phyloP scores from a whole-genome alignment of 2,888 invertebrate genomes.

The Diadegma fenestrale region DNA sequence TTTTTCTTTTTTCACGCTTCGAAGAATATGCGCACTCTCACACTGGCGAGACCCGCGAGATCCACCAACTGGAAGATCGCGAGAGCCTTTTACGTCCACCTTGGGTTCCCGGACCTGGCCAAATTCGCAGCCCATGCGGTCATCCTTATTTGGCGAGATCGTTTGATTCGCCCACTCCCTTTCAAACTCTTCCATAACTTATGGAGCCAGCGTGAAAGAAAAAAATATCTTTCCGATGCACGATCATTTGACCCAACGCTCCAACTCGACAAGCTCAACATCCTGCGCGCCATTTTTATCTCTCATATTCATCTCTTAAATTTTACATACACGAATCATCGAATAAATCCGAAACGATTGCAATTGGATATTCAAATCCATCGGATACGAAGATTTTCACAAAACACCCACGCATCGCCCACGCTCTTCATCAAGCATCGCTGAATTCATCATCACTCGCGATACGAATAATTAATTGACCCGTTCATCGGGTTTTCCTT shows the following conservation, averaged over 20 bases:
- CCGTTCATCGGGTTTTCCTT: not conserved
- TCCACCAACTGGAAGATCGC: constrained; percentile 26
- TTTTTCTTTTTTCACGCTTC: constrained; percentile 33
- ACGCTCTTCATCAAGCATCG: not conserved
- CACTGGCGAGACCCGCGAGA: not conserved
- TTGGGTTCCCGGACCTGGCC: constrained; percentile 47
- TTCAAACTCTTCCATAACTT: not conserved
- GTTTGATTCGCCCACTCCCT: constrained; percentile 53
- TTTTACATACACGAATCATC: not conserved
- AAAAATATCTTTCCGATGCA: not conserved
- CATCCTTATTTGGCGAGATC: constrained; percentile 64
- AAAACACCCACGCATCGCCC: not conserved
- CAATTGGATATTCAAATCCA: not conserved
- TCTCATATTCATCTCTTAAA: not conserved
- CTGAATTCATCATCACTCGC: constrained; percentile 13
- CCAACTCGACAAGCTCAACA: not conserved
- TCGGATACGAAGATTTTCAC: not conserved
- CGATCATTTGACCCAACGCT: not conserved
- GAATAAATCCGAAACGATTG: not conserved
- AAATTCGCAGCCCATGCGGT: constrained; percentile 59
- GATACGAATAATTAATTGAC: constrained; percentile 1
- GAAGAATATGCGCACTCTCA: constrained; percentile 22
- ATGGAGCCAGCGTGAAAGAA: constrained; percentile 22
- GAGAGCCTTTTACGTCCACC: constrained; percentile 39
- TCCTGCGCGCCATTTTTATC: not conserved